Evolutionary conservation across 2,888 invertebrate genomes (phyloP).

Genomic region (Harpagoxenus sublaevis): DNA sequence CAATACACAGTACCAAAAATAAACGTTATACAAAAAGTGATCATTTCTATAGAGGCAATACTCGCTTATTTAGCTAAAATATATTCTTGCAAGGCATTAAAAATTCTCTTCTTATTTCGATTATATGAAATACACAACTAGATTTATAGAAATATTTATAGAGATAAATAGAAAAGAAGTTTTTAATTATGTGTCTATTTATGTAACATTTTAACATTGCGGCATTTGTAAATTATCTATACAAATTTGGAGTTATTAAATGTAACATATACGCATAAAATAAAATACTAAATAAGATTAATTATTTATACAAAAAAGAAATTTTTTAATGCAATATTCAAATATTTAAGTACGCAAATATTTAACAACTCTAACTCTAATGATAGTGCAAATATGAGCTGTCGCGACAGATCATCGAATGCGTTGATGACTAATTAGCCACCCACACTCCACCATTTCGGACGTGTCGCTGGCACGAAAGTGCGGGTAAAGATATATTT

Average conservation of each 20-base stretch:
- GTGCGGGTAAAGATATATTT: conserved; percentile 41
- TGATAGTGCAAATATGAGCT: conserved; percentile 3
- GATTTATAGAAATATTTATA: background rate
- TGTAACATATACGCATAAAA: background rate
- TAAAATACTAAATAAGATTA: background rate
- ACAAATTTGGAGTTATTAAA: background rate
- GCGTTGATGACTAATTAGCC: conserved; percentile 36
- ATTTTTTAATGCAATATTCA: background rate
- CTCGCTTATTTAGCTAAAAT: background rate
- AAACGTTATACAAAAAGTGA: background rate
- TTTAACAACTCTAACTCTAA: background rate
- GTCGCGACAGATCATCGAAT: conserved; percentile 10
- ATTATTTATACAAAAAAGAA: background rate
- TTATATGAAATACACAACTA: background rate
- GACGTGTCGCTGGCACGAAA: conserved; percentile 48
- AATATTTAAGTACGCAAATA: background rate
- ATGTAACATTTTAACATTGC: background rate
- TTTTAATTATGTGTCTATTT: background rate
- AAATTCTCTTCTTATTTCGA: background rate
- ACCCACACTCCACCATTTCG: conserved; percentile 14
- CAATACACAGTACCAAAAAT: background rate
- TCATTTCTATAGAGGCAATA: background rate
- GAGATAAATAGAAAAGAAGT: background rate
- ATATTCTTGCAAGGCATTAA: background rate
- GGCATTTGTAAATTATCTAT: background rate